Evolutionary conservation across 2,888 invertebrate genomes (phyloP), one percentile per base, ranked within the genome.

Genomic region (Philereme vetulata): DNA sequence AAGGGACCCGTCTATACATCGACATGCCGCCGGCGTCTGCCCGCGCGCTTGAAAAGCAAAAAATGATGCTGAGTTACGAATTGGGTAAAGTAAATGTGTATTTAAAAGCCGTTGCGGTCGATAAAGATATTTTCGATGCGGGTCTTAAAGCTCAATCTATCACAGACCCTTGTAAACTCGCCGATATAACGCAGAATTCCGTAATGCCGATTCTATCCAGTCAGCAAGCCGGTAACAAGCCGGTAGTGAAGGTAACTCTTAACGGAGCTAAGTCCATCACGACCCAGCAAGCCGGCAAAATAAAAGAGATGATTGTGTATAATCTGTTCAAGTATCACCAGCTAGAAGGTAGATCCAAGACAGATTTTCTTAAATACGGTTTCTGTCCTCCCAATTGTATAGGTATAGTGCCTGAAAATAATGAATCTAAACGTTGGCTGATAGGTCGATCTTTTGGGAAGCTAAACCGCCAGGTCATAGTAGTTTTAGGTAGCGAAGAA

Each of bases 21-120:
- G 91, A 92, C 50, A 88, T 92, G 80, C 90, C 89, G 0, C 87
- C 89, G 8, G 81, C 88, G 0, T 80, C 86, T 0, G 87, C 89
- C 2, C 83, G 86, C 8, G 84, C 84, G 1, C 74, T 92, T 3
- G 88, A 88, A 55, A 75, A 72, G 9, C 72, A 82, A 61, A 85
- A 86, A 46, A 86, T 89, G 86, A 67, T 76, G 69, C 73, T 92
- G 33, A 90, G 89, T 67, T 92, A 88, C 67, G 91, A 91, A 65
- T 70, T 91, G 49, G 86, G 88, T 58, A 88, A 90, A 68, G 91
- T 92, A 1, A 85, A 75, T 63, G 88, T 91, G 5, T 86, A 83
- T 50, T 63, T 88, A 6, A 90, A 85, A 74, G 82, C 86, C 0
- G 78, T 81, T n/a, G 90, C 90, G 3, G 82, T 90, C 1, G 90